Percentiles rank a stretch among this genome's conserved stretches.
Evolutionary conservation across 1,140 invertebrate genomes (phyloP).

Genomic region (Bicyclus anynana): DNA sequence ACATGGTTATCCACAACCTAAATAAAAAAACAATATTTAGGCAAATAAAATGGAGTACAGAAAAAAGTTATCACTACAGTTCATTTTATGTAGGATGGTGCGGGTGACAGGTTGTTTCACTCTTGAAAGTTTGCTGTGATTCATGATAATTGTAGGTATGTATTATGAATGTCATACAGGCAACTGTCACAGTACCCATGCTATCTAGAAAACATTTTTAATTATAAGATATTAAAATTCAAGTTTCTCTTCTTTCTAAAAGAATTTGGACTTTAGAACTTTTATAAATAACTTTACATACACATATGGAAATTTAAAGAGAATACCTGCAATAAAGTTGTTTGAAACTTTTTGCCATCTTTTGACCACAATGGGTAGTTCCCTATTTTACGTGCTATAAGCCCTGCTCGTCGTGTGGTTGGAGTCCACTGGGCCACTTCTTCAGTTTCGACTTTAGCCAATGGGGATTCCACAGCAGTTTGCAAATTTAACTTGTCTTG

Average conservation of each 20-base stretch:
- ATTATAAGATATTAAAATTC: no score
- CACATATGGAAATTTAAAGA: not conserved
- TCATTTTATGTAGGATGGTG: no score
- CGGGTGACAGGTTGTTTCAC: no score
- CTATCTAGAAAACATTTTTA: no score
- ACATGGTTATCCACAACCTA: constrained; percentile 97
- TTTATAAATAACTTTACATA: not conserved
- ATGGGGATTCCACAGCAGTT: constrained; percentile 50
- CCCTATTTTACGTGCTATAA: constrained; percentile 96
- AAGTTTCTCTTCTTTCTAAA: no score
- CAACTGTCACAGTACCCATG: no score
- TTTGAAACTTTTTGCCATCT: constrained; percentile 86
- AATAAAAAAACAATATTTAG: constrained; percentile 33
- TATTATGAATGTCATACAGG: no score
- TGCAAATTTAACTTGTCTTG: constrained; percentile 79
- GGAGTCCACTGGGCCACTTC: constrained; percentile 80
- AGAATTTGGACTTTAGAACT: no score
- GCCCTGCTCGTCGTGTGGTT: constrained; percentile 84
- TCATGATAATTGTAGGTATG: no score
- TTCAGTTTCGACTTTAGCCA: constrained; percentile 75
- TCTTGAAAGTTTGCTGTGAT: no score
- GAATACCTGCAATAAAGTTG: constrained; percentile 91
- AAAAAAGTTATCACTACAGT: no score
- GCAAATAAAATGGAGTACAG: not conserved
- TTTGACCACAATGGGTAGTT: constrained; percentile 95